These are phyloP conservation scores for Idaea dimidiata DNA, from an alignment of 2,888 invertebrate species.

Conservation along the genomic window DNA sequence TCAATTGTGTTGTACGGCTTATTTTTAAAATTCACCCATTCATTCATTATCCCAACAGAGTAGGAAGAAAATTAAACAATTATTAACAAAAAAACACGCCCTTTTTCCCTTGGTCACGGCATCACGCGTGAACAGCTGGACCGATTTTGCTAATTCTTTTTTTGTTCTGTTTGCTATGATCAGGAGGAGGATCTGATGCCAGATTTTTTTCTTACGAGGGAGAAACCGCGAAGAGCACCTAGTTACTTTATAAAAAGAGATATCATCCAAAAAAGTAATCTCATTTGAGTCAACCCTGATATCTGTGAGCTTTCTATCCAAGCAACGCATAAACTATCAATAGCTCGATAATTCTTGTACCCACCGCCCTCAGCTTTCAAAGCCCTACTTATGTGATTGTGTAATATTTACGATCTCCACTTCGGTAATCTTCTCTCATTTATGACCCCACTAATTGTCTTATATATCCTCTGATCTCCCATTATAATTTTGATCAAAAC, in stretches of 20 bases:
- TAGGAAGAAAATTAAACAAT: no score
- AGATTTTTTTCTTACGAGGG: no score
- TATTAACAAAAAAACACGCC: no score
- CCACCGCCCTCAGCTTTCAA: constrained; percentile 42
- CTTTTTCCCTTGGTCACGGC: no score
- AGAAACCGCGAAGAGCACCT: no score
- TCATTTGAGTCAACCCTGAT: constrained; percentile 30
- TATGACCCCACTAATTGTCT: constrained; percentile 38
- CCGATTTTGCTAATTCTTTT: no score
- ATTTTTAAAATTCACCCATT: not conserved
- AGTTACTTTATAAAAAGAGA: no score
- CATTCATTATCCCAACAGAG: no score
- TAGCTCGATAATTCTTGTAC: constrained; percentile 44
- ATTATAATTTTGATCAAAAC: not conserved
- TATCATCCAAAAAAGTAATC: no score
- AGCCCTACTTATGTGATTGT: constrained; percentile 55
- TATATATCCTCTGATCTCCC: constrained; percentile 15
- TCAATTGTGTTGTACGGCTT: not conserved
- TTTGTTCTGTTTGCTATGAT: no score
- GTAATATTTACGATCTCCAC: constrained; percentile 45
- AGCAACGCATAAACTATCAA: constrained; percentile 39
- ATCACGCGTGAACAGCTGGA: no score
- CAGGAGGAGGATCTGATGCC: no score
- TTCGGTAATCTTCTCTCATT: constrained; percentile 43
- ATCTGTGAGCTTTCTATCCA: constrained; percentile 38